Base-by-base conservation (phyloP, 2,888 invertebrate species). In the Chrysolina oricalcia region DNA sequence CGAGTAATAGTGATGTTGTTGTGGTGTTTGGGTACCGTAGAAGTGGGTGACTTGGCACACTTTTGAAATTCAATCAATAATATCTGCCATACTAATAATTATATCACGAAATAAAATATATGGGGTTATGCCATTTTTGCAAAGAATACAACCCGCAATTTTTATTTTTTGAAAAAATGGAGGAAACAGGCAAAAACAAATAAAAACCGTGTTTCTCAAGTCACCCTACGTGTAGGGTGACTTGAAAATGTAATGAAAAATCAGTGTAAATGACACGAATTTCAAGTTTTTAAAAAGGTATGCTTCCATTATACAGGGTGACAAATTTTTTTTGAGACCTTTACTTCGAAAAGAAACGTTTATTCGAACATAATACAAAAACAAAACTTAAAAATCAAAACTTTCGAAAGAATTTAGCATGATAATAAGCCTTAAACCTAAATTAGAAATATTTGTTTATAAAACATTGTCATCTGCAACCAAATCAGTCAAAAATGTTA, bases 231-330 rank as follows among this genome's bases (percentile, higher is more conserved):
- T 63, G 63, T 63, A 27, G 27, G 21, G 35, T 63, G 63, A 63
- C 27, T 63, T 63, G 63, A 35, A 63, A 27, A 63, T 63, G 63
- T 63, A 63, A 63, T 63, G 35, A 63, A 63, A 63, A 40, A 48
- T 48, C 15, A 48, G 5, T 63, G 63, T 63, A 35, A 63, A 63
- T 63, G 63, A 63, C 63, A 35, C 27, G 2, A 63, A 63, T 27
- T 63, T 63, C 13, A 63, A 63, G 10, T 63, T 63, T 63, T 63
- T 63, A n/a, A 35, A 63, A 63, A 63, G 21, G 35, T 63, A 63
- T 63, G 63, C 63, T 63, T 63, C 27, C 63, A 63, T 23, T 63
- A 35, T 63, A 63, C 63, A 63, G n/a, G n/a, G n/a, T n/a, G n/a
- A n/a, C n/a, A n/a, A n/a, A n/a, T n/a, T n/a, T n/a, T n/a, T n/a